A percentile compares a stretch with the other conserved stretches of the same genome.
Evolutionary conservation across 2,797 vertebrate genomes (phyloP).

Genomic region (Acanthurus tractus): DNA sequence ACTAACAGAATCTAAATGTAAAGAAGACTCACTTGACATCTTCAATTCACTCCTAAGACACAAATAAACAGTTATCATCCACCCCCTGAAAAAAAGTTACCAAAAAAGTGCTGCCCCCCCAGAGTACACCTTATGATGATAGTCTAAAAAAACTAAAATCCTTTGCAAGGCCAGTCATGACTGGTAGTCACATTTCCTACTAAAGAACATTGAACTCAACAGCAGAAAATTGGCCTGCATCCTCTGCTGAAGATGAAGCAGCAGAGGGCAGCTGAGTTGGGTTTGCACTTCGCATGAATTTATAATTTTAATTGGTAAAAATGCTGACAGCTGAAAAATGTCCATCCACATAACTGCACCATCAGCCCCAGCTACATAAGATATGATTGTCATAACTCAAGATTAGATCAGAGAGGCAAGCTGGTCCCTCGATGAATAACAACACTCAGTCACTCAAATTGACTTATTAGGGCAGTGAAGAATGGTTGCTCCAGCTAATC

Average conservation of each 20-base stretch:
- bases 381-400: constrained; percentile 78
- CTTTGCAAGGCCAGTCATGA: not conserved
- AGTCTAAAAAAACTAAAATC: not conserved
- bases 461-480: constrained; percentile 74
- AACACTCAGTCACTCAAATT: constrained; percentile 73
- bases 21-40: not conserved
- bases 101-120: too few relatives aligned
- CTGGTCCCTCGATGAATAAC: constrained; percentile 66
- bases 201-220: not conserved
- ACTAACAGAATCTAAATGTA: not conserved
- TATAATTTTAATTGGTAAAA: constrained; percentile 70
- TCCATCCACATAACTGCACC: constrained; percentile 68
- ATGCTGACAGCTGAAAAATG: constrained; percentile 75
- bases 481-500: constrained; percentile 69
- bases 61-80: not conserved
- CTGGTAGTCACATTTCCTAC: not conserved
- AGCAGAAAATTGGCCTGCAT: not conserved
- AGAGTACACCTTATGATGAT: not conserved
- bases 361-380: constrained; percentile 65
- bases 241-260: constrained; percentile 9
- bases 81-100: not conserved
- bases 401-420: constrained; percentile 75
- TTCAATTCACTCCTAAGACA: not conserved
- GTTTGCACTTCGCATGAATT: constrained; percentile 56
- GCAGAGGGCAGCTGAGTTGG: constrained; percentile 45